Evolutionary conservation across 2,797 vertebrate species (phyloP), one percentile per base, ranked within the genome.

Genomic region (Eutrigla gurnardus): DNA sequence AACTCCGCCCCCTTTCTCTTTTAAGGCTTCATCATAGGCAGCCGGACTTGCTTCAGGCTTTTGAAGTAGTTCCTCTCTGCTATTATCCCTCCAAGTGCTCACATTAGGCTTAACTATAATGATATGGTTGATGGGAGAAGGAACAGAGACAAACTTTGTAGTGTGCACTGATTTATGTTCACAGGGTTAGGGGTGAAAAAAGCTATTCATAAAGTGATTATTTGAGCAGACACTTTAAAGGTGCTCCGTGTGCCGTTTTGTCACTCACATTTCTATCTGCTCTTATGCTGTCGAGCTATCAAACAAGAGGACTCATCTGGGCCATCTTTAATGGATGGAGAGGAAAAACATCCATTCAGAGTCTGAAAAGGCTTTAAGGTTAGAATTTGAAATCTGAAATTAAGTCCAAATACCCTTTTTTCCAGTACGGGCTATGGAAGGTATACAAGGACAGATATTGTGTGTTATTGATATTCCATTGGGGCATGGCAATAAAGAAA

Each of bases 71-170:
- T 73, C 53, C 70, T 57, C 18, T 78, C 59, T 65, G 75, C 77
- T 69, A 50, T 75, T 78, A 69, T 63, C 63, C 76, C 25, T n/a
- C n/a, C n/a, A 70, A 86, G 67, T 74, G 60, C 66, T 71, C 65
- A 72, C 77, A 84, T 83, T 83, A 88, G 84, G 81, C 73, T 81
- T 67, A 65, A 75, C 71, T 76, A 62, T 70, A 76, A 53, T 81
- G 77, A 71, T 70, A 49, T 25, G 72, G 79, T 77, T 65, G 77
- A 80, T 68, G 65, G 25, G 64, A 78, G 61, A 67, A 50, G 50
- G 60, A 55, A 32, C 52, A 59, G 57, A 65, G 57, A 33, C 47
- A 60, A 59, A 65, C 12, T 63, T 53, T 77, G 53, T 52, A 47
- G 49, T 77, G 42, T 52, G 45, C 75, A 49, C 35, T 45, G 75